Percentiles rank a stretch among this genome's conserved stretches.
phyloP scores from a whole-genome alignment of 2,113 vertebrate genomes.

The Motacilla tschutschensis region DNA sequence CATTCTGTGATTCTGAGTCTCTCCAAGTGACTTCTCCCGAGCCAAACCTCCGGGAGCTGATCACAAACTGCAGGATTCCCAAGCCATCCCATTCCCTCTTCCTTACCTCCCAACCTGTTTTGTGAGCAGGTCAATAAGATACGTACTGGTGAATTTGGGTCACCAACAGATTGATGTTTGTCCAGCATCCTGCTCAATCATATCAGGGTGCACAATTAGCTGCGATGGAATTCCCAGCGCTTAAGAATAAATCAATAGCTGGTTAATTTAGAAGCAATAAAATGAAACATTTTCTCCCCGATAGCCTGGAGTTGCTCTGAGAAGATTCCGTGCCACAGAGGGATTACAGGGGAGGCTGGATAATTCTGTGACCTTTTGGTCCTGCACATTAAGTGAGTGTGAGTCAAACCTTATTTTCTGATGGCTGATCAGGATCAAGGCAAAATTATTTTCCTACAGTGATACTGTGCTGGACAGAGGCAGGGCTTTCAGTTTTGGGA shows the following conservation, averaged over 20 bases:
- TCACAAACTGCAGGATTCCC: neutral
- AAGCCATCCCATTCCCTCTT: neutral
- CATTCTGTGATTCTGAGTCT: neutral
- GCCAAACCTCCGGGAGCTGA: neutral
- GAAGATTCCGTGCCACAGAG: neutral
- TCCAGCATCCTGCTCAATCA: neutral
- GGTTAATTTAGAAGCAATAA: slow-evolving; percentile 20
- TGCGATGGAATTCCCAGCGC: slow-evolving; percentile 9
- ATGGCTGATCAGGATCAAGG: neutral
- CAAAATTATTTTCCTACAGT: neutral
- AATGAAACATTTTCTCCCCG: neutral
- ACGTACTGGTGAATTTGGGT: neutral
- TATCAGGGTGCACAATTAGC: slow-evolving; percentile 6
- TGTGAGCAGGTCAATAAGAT: neutral
- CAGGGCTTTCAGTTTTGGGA: neutral
- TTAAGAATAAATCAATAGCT: slow-evolving; percentile 47
- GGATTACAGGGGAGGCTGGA: neutral
- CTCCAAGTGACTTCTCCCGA: neutral
- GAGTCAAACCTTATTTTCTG: neutral
- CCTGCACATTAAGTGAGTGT: neutral
- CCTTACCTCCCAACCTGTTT: neutral
- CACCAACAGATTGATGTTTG: neutral
- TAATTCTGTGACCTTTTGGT: neutral
- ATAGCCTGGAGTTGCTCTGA: neutral
- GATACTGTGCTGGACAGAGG: neutral